Evolutionary conservation across 2,797 vertebrate genomes (phyloP), one percentile per base, ranked within the genome.

Genomic region (Pseudotriccus pelzelni): DNA sequence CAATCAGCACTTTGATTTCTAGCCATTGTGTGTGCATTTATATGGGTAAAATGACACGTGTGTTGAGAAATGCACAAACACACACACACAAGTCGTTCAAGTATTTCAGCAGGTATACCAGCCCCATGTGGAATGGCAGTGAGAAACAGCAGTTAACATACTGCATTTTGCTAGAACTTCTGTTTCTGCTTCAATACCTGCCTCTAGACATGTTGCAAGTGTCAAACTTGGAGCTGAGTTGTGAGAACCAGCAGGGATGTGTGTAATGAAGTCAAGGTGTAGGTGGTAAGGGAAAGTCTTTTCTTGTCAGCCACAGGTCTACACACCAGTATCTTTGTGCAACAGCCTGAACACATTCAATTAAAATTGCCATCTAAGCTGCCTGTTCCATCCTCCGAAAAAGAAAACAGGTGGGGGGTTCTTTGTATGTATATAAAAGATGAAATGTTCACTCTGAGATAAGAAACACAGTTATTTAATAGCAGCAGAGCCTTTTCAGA

Each of bases 341-440:
- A 75, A n/a, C 47, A 78, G 87, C 69, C 81, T 2, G 28, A 76
- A 66, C 28, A 28, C 12, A 10, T 52, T 84, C 79, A 78, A 88
- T 96, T 96, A 84, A 93, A 92, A 66, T 81, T 66, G 44, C 59
- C 27, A 49, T 91, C 69, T 76, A 28, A 91, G 84, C 92, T 95
- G 67, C 80, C 62, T 76, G 34, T 88, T 94, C 69, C 6, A 22
- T 84, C 25, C 41, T 76, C 66, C 81, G 34, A 69, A 78, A 87
- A 72, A 74, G 41, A 72, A 78, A 81, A 36, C 44, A 70, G 69
- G 34, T 90, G 46, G 59, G 23, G 76, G 36, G 18, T 93, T 90
- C 91, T 94, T 91, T 95, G 46, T 91, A 28, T 27, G 22, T 58
- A 7, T 75, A 81, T 59, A 82, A 79, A 90, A 91, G 83, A 88